Conservation (phyloP, 2,113 vertebrate genomes). For the Malurus melanocephalus region DNA sequence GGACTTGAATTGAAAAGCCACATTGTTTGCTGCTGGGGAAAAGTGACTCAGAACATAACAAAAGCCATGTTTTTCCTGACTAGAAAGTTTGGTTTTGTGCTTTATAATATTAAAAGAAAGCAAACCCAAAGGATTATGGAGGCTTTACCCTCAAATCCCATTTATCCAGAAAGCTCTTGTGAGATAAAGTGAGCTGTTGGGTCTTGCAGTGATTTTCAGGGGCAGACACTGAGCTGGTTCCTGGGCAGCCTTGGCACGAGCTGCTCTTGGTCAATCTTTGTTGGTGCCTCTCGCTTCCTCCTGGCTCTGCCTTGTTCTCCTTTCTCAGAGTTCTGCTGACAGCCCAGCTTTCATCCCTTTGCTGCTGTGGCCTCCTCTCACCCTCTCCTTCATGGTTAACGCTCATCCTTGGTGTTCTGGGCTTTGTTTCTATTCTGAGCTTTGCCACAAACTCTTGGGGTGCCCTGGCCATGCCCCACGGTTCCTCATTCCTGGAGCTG, state of each 20-base stretch:
- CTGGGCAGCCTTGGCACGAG: neutral
- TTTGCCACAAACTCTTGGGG: neutral
- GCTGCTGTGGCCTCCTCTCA: neutral
- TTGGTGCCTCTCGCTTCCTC: neutral
- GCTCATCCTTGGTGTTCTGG: neutral
- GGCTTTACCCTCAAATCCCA: slow-evolving; percentile 39
- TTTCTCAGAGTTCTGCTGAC: slow-evolving; percentile 12
- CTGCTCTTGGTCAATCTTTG: neutral
- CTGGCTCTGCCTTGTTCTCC: neutral
- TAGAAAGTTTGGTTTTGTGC: slow-evolving; percentile 59
- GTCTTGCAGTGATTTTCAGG: neutral
- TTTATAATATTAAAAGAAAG: slow-evolving; percentile 52
- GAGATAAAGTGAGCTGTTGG: slow-evolving; percentile 18
- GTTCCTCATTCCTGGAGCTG: neutral
- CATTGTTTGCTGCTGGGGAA: slow-evolving; percentile 46
- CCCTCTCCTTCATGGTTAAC: neutral
- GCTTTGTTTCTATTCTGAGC: neutral
- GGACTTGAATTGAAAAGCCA: slow-evolving; percentile 42
- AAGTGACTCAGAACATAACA: slow-evolving; percentile 63
- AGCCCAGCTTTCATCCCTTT: neutral
- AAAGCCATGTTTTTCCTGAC: slow-evolving; percentile 55
- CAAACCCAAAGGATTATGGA: slow-evolving; percentile 43
- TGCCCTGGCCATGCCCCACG: neutral
- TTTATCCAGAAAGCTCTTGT: slow-evolving; percentile 43
- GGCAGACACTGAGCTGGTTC: neutral